These are phyloP conservation scores for Mormoops blainvillei DNA, from an alignment of 2,113 vertebrate genomes.

Conservation along the genomic window DNA sequence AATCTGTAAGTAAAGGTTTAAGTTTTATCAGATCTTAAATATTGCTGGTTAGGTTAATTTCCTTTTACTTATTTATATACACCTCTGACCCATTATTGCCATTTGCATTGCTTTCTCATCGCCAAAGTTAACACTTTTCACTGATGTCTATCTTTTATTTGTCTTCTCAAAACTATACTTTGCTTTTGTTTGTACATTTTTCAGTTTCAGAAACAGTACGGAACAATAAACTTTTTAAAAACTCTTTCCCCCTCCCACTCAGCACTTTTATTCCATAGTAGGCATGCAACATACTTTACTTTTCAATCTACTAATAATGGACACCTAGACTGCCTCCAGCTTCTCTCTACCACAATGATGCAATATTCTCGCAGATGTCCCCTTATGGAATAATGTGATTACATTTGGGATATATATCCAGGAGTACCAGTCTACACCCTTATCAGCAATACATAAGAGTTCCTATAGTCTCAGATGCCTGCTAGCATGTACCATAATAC, in stretches of 20 bases:
- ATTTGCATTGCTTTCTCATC: neutral
- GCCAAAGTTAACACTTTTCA: neutral
- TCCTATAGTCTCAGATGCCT: neutral
- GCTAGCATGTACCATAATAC: neutral
- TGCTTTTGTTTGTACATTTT: neutral
- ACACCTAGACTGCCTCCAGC: neutral
- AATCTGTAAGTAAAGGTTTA: neutral
- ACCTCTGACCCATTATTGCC: neutral
- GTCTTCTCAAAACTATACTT: neutral
- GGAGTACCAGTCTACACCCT: neutral
- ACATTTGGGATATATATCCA: neutral
- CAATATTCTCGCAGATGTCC: neutral
- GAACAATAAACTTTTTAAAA: neutral
- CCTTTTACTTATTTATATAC: neutral
- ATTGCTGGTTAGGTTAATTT: neutral
- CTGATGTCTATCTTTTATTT: neutral
- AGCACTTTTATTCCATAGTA: neutral
- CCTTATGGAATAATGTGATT: neutral
- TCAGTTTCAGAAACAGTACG: neutral
- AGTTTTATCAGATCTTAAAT: neutral
- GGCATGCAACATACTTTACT: neutral
- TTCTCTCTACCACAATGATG: neutral
- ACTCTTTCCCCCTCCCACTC: neutral
- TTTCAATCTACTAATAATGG: neutral
- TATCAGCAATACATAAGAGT: neutral